phyloP scores from a whole-genome alignment of 2,797 vertebrate genomes.

The Ficedula albicollis region DNA sequence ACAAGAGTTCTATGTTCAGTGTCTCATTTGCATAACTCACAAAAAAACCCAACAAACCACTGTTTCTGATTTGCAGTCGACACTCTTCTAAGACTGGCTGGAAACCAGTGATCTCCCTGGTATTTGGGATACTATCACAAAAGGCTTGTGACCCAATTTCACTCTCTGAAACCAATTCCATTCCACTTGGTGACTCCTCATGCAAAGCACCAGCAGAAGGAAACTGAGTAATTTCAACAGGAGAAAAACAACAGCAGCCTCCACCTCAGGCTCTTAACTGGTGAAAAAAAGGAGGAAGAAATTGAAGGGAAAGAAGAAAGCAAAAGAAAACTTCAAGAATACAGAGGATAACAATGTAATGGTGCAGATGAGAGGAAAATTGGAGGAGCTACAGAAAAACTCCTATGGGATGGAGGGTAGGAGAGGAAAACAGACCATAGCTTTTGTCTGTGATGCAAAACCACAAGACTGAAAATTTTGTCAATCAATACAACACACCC shows the following conservation, averaged over 20 bases:
- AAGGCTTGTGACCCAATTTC: not conserved
- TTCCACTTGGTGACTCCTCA: not conserved
- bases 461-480: not conserved
- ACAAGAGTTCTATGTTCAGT: not conserved
- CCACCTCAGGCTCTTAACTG: not conserved
- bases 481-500: not conserved
- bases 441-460: not conserved
- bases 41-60: not conserved
- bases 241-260: not conserved
- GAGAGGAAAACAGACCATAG: not conserved
- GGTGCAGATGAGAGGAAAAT: not conserved
- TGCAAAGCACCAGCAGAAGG: not conserved
- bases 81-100: not conserved
- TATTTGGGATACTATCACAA: not conserved
- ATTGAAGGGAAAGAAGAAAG: not conserved
- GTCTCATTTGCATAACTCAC: not conserved
- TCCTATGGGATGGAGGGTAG: not conserved
- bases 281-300: not conserved
- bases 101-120: not conserved
- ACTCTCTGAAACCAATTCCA: not conserved
- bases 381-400: not conserved
- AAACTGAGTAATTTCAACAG: not conserved
- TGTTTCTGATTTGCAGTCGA: not conserved
- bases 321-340: not conserved
- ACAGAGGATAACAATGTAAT: not conserved